Evolutionary conservation across 2,797 vertebrate genomes (phyloP).

Genomic region (Sylvia borin): DNA sequence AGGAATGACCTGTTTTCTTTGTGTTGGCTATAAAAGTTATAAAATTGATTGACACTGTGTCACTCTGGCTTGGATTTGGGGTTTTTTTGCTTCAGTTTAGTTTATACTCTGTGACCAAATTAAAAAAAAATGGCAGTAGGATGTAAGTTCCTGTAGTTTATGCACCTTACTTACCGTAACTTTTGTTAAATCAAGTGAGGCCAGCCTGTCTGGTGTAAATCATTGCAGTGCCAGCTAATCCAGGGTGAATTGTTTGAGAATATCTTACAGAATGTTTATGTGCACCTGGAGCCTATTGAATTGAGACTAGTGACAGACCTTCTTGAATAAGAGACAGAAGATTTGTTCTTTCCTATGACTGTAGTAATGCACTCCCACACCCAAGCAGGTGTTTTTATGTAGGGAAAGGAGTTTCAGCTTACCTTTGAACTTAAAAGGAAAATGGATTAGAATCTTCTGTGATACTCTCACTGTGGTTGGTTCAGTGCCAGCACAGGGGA

Average conservation of each 20-base stretch:
- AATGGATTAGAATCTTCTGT: too few species aligned
- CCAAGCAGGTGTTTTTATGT: too few species aligned
- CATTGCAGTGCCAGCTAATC: neutral
- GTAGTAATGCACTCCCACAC: too few species aligned
- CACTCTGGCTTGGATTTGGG: neutral
- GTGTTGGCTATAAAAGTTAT: neutral
- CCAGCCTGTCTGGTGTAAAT: neutral
- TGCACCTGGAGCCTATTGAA: neutral
- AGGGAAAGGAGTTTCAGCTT: too few species aligned
- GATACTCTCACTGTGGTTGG: too few species aligned
- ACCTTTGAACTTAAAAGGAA: too few species aligned
- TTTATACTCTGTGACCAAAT: neutral
- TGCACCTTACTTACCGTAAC: neutral
- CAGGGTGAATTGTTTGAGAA: neutral
- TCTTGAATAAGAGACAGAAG: neutral
- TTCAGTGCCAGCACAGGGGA: too few species aligned
- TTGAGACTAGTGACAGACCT: neutral
- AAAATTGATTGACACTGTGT: constrained; percentile 27
- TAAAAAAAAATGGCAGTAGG: neutral
- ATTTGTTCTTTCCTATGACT: neutral
- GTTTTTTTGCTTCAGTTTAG: constrained; percentile 1
- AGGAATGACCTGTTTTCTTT: neutral
- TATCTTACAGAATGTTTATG: neutral
- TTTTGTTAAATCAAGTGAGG: neutral
- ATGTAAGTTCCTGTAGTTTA: neutral